A percentile compares a stretch with the other conserved stretches of the same genome.
Conservation (phyloP, 30 jellyfish, hydroid and myxozoan genomes). For the Chrysaora quinquecirrha region DNA sequence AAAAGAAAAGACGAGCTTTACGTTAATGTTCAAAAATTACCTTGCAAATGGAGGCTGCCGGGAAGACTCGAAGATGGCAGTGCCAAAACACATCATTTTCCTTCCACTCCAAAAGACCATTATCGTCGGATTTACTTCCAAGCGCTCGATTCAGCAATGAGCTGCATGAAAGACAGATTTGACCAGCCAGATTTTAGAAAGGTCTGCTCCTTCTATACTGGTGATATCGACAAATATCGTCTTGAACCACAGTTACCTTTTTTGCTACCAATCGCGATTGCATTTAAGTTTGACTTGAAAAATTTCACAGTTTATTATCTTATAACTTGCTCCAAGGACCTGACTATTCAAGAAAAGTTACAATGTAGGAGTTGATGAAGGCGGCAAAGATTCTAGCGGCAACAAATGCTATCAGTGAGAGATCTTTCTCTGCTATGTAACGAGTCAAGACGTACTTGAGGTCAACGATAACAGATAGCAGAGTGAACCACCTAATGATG, state of each 20-base stretch:
- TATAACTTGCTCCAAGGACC: conserved; percentile 47
- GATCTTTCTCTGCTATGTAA: too few species aligned
- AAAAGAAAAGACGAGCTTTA: conserved; percentile 61
- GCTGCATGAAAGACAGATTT: conserved; percentile 47
- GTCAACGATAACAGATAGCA: conserved; percentile 30
- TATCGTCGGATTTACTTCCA: too few species aligned
- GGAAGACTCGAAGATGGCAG: conserved; percentile 57
- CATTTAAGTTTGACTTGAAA: too few species aligned
- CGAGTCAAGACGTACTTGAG: too few species aligned
- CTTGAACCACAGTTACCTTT: conserved; percentile 56
- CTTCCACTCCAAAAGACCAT: too few species aligned
- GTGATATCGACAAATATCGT: conserved; percentile 48
- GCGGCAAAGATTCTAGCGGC: too few species aligned
- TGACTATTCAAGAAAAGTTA: conserved; percentile 57
- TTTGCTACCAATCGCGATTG: conserved; percentile 45
- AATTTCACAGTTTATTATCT: conserved; percentile 39
- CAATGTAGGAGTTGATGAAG: too few species aligned
- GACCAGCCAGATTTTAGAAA: conserved; percentile 49
- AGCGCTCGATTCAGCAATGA: conserved; percentile 4
- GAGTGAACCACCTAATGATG: conserved; percentile 30
- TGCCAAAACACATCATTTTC: conserved; percentile 66
- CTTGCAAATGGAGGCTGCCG: conserved; percentile 77
- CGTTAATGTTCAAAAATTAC: conserved; percentile 78
- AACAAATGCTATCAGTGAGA: too few species aligned
- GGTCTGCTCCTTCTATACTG: conserved; percentile 63